phyloP scores from a whole-genome alignment of 2,888 invertebrate species.

The Spisula solida region DNA sequence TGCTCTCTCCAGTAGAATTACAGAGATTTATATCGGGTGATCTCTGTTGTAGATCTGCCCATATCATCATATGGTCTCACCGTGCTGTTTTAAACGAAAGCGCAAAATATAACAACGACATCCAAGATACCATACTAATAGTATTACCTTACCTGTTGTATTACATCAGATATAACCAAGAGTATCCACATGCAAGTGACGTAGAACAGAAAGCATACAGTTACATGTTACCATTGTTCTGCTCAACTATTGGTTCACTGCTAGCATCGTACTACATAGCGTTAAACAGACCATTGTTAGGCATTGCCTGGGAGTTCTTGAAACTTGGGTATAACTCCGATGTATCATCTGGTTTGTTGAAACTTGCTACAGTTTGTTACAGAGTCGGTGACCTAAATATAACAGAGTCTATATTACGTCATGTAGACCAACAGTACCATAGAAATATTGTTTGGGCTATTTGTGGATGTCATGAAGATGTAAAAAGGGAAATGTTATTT shows the following conservation, averaged over 20 bases:
- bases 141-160: neutral
- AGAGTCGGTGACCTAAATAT: neutral
- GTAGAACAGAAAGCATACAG: neutral
- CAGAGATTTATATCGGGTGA: neutral
- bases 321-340: neutral
- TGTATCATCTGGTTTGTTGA: constrained; percentile 13
- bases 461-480: neutral
- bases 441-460: neutral
- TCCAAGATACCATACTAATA: neutral
- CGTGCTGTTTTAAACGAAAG: neutral
- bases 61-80: neutral
- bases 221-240: neutral
- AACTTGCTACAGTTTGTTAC: constrained; percentile 16
- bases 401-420: neutral
- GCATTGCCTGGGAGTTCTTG: neutral
- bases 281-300: neutral
- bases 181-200: neutral
- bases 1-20: neutral
- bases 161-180: neutral
- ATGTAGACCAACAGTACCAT: neutral
- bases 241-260: neutral
- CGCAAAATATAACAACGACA: neutral
- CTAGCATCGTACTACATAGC: neutral
- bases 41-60: neutral
- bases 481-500: neutral